Base-by-base conservation (phyloP, 2,113 vertebrate species). In the Montifringilla adamsi region DNA sequence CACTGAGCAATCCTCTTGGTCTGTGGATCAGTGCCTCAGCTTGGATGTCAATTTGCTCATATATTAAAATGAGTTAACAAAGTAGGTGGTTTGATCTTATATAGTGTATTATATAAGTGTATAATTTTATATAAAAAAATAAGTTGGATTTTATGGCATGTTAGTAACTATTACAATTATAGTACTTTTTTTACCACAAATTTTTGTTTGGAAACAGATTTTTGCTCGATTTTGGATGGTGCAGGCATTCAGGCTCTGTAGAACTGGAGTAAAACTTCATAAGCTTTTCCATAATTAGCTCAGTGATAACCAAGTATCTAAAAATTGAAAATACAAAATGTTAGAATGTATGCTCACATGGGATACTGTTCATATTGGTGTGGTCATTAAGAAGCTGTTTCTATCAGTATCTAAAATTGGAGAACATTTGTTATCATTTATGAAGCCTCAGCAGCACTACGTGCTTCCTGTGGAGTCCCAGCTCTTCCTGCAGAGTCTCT, bases 401-500 rank as follows among this genome's bases (percentile, higher is more conserved):
- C 37, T 77, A 3, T 87, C 46, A 33, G 81, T 72, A 73, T 80
- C 81, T 89, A 68, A 84, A 70, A 85, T 59, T 5, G 2, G 37
- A 85, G 63, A 76, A 52, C 49, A 63, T 93, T 89, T 79, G 66
- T 94, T 93, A 74, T 47, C 78, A 39, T 77, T 94, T 82, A 55
- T 39, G 87, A 83, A 91, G 43, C 59, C 53, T 74, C 78, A 80
- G 78, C 82, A 95, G 87, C 90, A 83, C 43, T 77, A 91, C 91
- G 79, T 67, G 55, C 70, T 90, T 96, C 95, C 91, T 88, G 78
- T 69, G 58, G 87, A 87, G 91, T 58, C 39, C n/a, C 47, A 76
- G 63, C 74, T 75, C 66, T 47, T 94, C 83, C 76, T 92, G 68
- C 64, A 46, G 89, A 62, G 44, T 11, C 35, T 80, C 39, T 62